Base-by-base conservation (phyloP, 2,113 vertebrate genomes). In the Perca schrenkii region DNA sequence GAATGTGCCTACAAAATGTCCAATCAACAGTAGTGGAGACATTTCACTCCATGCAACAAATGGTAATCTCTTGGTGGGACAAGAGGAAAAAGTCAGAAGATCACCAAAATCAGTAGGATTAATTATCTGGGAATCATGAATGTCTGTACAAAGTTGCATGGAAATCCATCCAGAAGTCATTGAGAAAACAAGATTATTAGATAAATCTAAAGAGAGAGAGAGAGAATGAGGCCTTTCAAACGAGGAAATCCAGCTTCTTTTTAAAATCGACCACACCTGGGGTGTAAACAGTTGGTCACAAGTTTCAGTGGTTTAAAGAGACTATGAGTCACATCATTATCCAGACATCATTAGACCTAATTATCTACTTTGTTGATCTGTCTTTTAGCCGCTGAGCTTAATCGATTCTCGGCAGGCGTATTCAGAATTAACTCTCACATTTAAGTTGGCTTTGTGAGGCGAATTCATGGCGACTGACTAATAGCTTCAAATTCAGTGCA, bases 361-460 rank as follows among this genome's bases (percentile, higher is more conserved):
- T 86, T 87, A 82, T 57, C 77, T 22, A 7, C 67, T 65, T 31
- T 66, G 56, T 75, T 63, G 6, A 68, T 58, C 52, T 64, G 67
- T 19, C 13, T 71, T 65, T 81, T 8, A 47, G 54, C 43, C 0
- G 1, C 46, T 36, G 60, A 57, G 54, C 62, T 84, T 22, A 73
- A n/a, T 60, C 2, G 2, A 56, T 66, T 70, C 31, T 65, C 1
- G 0, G 17, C 71, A 58, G 25, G 69, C 3, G 1, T 19, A 21
- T 74, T 79, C 19, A 52, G 19, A 43, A 28, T 36, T 73, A 22
- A 57, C 79, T 66, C 67, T 78, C 22, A 63, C 43, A 1, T 61
- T 60, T 28, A 63, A 62, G 8, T 10, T 34, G 25, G 17, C 49
- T 88, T 77, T 61, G 46, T 74, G 84, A 77, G 66, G 65, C 65